phyloP scores from a whole-genome alignment of 2,113 vertebrate species.

The Nipponia nippon region DNA sequence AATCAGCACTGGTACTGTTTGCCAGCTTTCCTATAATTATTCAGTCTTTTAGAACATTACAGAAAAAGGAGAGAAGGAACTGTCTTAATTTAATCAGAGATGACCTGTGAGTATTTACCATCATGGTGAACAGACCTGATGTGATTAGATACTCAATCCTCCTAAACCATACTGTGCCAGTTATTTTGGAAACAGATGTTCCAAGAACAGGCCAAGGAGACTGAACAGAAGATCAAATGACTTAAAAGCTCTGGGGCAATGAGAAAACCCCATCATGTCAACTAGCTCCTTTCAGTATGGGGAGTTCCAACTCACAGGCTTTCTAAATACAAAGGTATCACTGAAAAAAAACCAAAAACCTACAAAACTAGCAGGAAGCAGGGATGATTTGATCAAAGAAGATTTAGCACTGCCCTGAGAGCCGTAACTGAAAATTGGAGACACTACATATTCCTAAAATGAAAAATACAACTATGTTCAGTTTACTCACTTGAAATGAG shows the following conservation, averaged over 20 bases:
- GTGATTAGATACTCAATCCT: conserved; percentile 36
- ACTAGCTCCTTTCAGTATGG: not conserved
- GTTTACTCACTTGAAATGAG: not conserved
- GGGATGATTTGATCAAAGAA: not conserved
- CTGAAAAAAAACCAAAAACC: no score
- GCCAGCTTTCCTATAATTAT: not conserved
- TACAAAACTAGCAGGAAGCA: not conserved
- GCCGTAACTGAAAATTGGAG: rapidly evolving
- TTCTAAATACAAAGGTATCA: not conserved
- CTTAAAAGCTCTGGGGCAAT: not conserved
- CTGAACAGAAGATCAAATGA: not conserved
- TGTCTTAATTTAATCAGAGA: not conserved
- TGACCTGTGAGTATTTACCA: not conserved
- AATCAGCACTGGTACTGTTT: not conserved
- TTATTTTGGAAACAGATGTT: conserved; percentile 45
- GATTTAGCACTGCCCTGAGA: not conserved
- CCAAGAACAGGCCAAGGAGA: conserved; percentile 37
- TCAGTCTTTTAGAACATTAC: not conserved
- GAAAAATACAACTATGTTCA: not conserved
- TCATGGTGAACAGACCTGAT: not conserved
- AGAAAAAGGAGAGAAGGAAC: not conserved
- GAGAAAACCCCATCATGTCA: not conserved
- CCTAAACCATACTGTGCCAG: not conserved
- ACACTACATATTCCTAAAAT: not conserved
- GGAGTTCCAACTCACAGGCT: not conserved